A percentile compares a stretch with the other conserved stretches of the same genome.
phyloP scores from a whole-genome alignment of 2,797 vertebrate species.

The Clarias fuscus region DNA sequence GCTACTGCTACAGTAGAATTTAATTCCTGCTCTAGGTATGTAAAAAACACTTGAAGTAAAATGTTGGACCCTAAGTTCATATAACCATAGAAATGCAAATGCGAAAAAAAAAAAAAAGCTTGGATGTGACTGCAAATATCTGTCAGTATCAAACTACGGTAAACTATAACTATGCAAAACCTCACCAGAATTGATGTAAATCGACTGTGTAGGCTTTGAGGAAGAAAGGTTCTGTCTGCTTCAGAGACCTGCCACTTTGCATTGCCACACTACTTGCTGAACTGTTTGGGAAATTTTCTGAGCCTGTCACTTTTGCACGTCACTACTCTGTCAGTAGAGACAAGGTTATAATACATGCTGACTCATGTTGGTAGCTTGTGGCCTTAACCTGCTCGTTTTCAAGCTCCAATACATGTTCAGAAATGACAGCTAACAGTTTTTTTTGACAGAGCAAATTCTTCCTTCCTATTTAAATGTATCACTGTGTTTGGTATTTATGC shows the following conservation, averaged over 20 bases:
- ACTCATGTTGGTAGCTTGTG: constrained; percentile 10
- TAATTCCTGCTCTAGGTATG: constrained; percentile 49
- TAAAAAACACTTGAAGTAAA: constrained; percentile 36
- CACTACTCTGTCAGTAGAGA: constrained; percentile 52
- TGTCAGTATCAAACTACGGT: not conserved
- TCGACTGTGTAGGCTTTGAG: constrained; percentile 59
- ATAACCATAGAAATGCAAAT: not conserved
- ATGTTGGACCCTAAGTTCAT: constrained; percentile 28
- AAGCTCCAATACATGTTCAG: not conserved
- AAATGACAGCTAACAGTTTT: not conserved
- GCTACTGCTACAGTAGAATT: constrained; percentile 50
- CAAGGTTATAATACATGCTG: constrained; percentile 31
- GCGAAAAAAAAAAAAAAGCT: not conserved
- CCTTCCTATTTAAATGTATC: not conserved
- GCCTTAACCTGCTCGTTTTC: constrained; percentile 18
- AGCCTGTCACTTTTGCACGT: constrained; percentile 60
- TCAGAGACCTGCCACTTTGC: constrained; percentile 71
- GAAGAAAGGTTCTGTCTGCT: constrained; percentile 66
- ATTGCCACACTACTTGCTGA: constrained; percentile 60
- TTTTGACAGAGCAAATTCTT: not conserved
- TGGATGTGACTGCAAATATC: not conserved
- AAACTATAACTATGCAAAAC: not conserved
- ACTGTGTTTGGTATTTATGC: not conserved
- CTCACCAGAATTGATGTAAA: constrained; percentile 44
- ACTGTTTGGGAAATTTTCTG: constrained; percentile 60